These are phyloP conservation scores for Todiramphus saurophagus DNA, from an alignment of 2,113 vertebrate species.

Conservation along the genomic window DNA sequence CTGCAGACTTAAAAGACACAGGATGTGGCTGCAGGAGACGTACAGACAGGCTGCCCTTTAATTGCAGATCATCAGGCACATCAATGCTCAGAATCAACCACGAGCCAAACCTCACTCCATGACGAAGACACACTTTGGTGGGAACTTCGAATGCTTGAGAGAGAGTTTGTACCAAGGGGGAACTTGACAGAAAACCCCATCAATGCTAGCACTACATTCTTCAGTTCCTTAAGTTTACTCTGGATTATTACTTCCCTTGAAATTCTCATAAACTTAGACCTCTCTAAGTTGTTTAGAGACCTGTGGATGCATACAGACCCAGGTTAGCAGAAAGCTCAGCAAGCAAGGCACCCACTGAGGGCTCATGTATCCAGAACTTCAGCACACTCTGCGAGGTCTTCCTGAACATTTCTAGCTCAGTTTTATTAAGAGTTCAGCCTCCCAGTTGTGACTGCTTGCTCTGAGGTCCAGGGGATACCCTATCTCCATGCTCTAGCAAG, in stretches of 20 bases:
- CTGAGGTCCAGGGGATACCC: background rate
- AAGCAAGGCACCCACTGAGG: background rate
- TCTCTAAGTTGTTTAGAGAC: background rate
- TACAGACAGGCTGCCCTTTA: background rate
- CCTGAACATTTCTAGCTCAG: background rate
- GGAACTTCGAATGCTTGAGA: background rate
- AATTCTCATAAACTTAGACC: background rate
- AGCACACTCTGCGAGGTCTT: background rate
- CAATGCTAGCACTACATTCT: background rate
- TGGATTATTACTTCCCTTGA: background rate
- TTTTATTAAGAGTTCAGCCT: background rate
- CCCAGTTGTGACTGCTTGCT: background rate
- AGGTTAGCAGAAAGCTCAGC: background rate
- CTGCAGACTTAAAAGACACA: conserved; percentile 31
- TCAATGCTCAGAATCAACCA: background rate
- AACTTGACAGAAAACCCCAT: background rate
- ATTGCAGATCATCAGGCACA: background rate
- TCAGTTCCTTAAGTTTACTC: background rate
- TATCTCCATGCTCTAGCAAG: background rate
- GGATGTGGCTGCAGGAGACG: background rate
- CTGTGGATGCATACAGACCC: background rate
- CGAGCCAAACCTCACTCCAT: accelerated
- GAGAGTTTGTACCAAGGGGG: background rate
- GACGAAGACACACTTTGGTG: background rate
- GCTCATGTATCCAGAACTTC: accelerated